Evolutionary conservation across 2,797 vertebrate species (phyloP), one percentile per base, ranked within the genome.

Genomic region (Poeciliopsis presidionis): DNA sequence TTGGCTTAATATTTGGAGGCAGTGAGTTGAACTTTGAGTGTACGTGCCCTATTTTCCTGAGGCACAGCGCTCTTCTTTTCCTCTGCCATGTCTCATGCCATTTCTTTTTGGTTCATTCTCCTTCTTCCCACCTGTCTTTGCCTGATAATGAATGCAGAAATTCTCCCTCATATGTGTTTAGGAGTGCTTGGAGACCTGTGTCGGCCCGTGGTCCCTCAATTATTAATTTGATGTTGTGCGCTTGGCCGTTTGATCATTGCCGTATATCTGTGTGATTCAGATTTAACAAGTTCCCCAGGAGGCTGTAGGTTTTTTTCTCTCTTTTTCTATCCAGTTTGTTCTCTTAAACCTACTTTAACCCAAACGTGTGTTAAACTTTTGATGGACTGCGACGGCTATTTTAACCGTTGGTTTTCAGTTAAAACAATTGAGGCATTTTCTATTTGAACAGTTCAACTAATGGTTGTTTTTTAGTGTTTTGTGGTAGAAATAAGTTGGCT

Each of bases 211-310:
- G 90, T 90, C 86, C 70, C 81, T 96, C 94, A 95, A 96, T 95
- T 95, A 95, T 95, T 94, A 91, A 96, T 94, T 89, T 86, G 90
- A 90, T 65, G 87, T 88, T 92, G 88, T 91, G 84, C 61, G 73
- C 87, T 70, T 86, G 85, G 87, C 89, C 79, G 91, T 96, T 95
- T 96, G 94, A 95, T 96, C 95, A 90, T 92, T 83, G 83, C 73
- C 86, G 84, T 88, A 85, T 94, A 93, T 92, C 90, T 91, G 89
- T 89, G 85, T 86, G 86, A 92, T 91, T 92, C 88, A 73, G 86
- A 92, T 93, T 94, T 93, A 94, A 93, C 91, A 82, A 91, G 92
- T 90, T 91, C 81, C 94, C 88, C 84, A 65, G 82, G 92, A 93
- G 86, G 90, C 78, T 57, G 72, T 65, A 61, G 87, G 89, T 81